Evolutionary conservation across 1,140 invertebrate species (phyloP).

Genomic region (Drosophila nigromelanica): DNA sequence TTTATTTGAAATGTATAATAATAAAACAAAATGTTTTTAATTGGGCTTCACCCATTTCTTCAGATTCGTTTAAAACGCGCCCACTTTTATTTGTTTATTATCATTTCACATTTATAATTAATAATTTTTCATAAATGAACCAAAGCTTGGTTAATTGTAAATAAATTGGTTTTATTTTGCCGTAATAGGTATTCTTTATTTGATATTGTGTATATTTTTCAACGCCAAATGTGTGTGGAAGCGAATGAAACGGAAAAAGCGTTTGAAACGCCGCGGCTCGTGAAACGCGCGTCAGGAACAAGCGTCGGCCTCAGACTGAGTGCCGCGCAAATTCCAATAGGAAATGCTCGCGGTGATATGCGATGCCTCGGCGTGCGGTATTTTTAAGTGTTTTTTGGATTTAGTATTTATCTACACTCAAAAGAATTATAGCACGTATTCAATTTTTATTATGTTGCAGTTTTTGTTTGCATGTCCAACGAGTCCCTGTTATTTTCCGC

Average conservation of each 20-base stretch:
- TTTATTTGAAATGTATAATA: conserved; percentile 52
- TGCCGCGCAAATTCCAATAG: conserved; percentile 53
- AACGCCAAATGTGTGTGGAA: conserved; percentile 67
- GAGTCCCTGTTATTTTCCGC: not conserved
- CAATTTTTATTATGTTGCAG: not conserved
- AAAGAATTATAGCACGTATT: not conserved
- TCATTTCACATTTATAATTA: conserved; percentile 23
- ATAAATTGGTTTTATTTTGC: conserved; percentile 14
- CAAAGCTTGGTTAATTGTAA: conserved; percentile 8
- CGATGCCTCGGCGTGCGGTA: conserved; percentile 4
- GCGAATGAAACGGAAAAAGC: conserved; percentile 69
- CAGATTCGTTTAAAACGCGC: conserved; percentile 29
- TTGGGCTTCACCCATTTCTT: conserved; percentile 70
- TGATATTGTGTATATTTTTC: conserved; percentile 34
- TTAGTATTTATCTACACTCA: conserved; percentile 13
- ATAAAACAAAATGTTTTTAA: conserved; percentile 59
- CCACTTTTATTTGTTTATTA: conserved; percentile 48
- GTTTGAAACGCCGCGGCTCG: conserved; percentile 44
- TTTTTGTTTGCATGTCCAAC: not conserved
- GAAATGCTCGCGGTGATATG: conserved; percentile 9
- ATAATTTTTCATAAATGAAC: conserved; percentile 19
- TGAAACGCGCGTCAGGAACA: conserved; percentile 66
- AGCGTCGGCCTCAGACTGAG: conserved; percentile 66
- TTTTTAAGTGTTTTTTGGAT: conserved; percentile 16
- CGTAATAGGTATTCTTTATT: conserved; percentile 17